Conservation (phyloP, 2,113 vertebrate genomes). For the Notarius lentiginosus region DNA sequence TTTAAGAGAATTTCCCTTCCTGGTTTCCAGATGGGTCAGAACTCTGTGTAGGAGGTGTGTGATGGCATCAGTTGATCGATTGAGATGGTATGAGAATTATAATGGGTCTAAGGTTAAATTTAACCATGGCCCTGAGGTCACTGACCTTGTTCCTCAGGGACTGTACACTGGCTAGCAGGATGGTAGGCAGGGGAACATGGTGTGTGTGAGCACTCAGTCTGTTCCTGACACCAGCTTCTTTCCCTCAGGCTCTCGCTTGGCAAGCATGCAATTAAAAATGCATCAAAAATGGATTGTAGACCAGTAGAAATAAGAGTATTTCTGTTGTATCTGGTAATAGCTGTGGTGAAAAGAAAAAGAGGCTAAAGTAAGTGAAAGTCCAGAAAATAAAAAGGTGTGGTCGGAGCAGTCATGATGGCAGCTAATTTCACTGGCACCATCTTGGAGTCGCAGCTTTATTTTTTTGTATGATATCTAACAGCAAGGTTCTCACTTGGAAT, state of each 20-base stretch:
- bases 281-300: too few species aligned
- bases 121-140: neutral
- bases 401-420: too few species aligned
- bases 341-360: too few species aligned
- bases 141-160: neutral
- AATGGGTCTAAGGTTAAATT: neutral
- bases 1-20: neutral
- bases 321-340: too few species aligned
- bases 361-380: too few species aligned
- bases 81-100: neutral
- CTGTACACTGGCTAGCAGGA: too few species aligned
- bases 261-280: too few species aligned
- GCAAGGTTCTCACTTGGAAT: neutral
- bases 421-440: too few species aligned
- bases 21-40: neutral
- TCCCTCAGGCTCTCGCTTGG: too few species aligned
- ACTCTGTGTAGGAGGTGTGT: neutral
- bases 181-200: too few species aligned
- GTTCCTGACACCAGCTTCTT: neutral
- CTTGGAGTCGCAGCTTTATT: neutral
- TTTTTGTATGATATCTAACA: neutral
- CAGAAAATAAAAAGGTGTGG: too few species aligned
- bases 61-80: neutral
- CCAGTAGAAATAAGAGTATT: too few species aligned
- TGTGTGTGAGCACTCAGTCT: neutral